A percentile compares a stretch with the other conserved stretches of the same genome.
These are phyloP conservation scores for Heliconius congener DNA, from an alignment of 1,140 invertebrate genomes.

Conservation along the genomic window DNA sequence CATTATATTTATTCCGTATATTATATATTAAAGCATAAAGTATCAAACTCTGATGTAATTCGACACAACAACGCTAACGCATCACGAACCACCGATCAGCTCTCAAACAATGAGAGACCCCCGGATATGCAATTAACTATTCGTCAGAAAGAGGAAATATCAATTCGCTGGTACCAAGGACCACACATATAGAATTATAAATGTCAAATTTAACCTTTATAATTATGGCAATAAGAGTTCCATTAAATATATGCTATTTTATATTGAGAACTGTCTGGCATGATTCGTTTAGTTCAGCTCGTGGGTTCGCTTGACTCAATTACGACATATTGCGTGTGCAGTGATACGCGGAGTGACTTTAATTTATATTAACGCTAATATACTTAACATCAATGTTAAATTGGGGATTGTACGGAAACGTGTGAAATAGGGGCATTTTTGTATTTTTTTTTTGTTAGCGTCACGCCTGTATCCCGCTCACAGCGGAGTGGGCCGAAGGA, in stretches of 20 bases:
- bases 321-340: conserved; percentile 50
- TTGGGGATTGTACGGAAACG: not conserved
- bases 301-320: conserved; percentile 60
- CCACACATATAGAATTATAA: conserved; percentile 32
- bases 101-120: conserved; percentile 72
- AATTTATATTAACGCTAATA: conserved; percentile 31
- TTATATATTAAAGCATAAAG: conserved; percentile 13
- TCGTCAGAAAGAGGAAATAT: conserved; percentile 78
- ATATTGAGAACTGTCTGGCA: conserved; percentile 48
- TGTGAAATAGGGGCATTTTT: not conserved
- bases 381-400: conserved; percentile 13
- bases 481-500: too few species aligned
- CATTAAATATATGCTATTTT: conserved; percentile 31
- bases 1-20: not conserved
- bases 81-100: conserved; percentile 59
- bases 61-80: conserved; percentile 59
- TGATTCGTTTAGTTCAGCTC: conserved; percentile 54
- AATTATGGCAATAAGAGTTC: conserved; percentile 27
- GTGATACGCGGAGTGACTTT: conserved; percentile 45
- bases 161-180: conserved; percentile 62
- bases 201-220: conserved; percentile 28
- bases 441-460: too few species aligned
- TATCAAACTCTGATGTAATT: conserved; percentile 39
- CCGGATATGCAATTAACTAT: conserved; percentile 79
- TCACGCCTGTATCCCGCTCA: too few species aligned